Percentiles rank a stretch among this genome's conserved stretches.
Conservation (phyloP, 2,888 invertebrate species). For the Drosophila ochracea region DNA sequence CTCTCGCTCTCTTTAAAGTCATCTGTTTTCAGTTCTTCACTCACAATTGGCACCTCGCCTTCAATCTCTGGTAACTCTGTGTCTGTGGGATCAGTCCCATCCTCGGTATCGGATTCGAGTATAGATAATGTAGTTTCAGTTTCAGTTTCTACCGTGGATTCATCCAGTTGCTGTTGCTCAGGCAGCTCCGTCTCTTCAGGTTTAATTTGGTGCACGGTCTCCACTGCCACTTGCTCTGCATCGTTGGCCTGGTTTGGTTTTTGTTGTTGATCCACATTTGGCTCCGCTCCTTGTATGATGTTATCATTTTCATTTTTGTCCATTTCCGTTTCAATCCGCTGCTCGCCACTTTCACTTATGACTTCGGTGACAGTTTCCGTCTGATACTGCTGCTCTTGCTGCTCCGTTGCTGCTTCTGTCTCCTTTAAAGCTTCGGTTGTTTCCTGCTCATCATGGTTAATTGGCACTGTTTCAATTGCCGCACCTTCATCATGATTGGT, state of each 20-base stretch:
- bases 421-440: conserved; percentile 48
- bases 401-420: conserved; percentile 26
- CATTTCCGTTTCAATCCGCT: conserved; percentile 50
- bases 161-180: conserved; percentile 29
- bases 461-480: conserved; percentile 44
- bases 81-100: conserved; percentile 28
- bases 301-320: conserved; percentile 72
- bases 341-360: conserved; percentile 55
- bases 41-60: conserved; percentile 55
- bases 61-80: conserved; percentile 43
- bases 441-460: conserved; percentile 51
- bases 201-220: conserved; percentile 6
- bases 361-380: conserved; percentile 51
- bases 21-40: conserved; percentile 51
- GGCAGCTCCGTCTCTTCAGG: conserved; percentile 11
- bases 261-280: conserved; percentile 53
- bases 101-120: not conserved
- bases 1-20: conserved; percentile 82
- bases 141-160: conserved; percentile 8
- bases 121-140: conserved; percentile 19
- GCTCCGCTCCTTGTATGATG: conserved; percentile 73
- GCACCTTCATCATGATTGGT: conserved; percentile 44
- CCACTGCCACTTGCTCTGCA: not conserved
- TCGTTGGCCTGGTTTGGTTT: conserved; percentile 38
- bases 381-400: conserved; percentile 26